Evolutionary conservation across 2,888 invertebrate genomes (phyloP).

Genomic region (Monoplex corrugatus): DNA sequence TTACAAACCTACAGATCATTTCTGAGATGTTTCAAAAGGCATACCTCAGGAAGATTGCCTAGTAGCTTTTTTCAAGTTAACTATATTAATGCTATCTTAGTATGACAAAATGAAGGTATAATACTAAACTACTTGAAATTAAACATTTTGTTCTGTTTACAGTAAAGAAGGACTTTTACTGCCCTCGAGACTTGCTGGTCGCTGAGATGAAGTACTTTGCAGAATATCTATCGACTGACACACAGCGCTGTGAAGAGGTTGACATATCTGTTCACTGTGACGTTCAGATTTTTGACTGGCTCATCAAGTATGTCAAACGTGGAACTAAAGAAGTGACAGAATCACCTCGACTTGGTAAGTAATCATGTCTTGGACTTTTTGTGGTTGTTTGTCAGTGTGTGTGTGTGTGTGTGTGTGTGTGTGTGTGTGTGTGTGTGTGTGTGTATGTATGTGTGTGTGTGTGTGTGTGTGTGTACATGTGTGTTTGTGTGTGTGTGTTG

Average conservation of each 20-base stretch:
- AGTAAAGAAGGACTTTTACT: slow-evolving; percentile 93
- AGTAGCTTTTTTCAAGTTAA: too few relatives aligned
- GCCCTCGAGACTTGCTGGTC: slow-evolving; percentile 91
- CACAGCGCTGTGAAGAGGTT: slow-evolving; percentile 87
- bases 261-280: slow-evolving; percentile 99
- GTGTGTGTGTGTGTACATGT: too few relatives aligned
- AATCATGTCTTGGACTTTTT: not conserved
- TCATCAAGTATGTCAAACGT: slow-evolving; percentile 96
- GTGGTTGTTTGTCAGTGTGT: not conserved
- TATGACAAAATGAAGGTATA: too few relatives aligned
- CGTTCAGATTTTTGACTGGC: slow-evolving; percentile 96
- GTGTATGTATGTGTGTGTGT: too few relatives aligned
- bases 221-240: slow-evolving; percentile 80
- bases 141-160: too few relatives aligned
- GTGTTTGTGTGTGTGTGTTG: too few relatives aligned
- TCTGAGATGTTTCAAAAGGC: too few relatives aligned
- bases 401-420: not conserved
- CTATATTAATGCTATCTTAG: too few relatives aligned
- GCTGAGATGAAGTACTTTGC: slow-evolving; percentile 96
- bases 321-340: slow-evolving; percentile 68
- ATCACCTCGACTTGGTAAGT: slow-evolving; percentile 74
- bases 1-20: too few relatives aligned
- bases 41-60: too few relatives aligned
- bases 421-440: too few relatives aligned
- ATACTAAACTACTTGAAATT: too few relatives aligned